Conservation (phyloP, 2,888 invertebrate species). For the Polymixis lichenea region DNA sequence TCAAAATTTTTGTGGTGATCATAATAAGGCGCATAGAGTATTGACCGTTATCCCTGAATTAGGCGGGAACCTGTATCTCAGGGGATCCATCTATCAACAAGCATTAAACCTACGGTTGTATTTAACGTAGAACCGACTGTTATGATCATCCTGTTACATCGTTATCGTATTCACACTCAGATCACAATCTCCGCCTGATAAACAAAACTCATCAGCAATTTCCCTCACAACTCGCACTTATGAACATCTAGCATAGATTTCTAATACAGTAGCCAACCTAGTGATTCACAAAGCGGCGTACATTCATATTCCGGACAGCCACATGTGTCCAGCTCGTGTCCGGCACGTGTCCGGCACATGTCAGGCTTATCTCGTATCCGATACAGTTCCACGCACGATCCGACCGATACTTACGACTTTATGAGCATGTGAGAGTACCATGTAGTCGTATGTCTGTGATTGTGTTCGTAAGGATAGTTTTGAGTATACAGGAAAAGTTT, state of each 20-base stretch:
- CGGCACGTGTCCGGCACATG: conserved; percentile 45
- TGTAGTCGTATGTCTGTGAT: conserved; percentile 8
- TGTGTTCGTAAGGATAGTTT: conserved; percentile 11
- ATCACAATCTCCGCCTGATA: background rate
- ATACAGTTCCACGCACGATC: conserved; percentile 53
- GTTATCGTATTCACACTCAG: background rate
- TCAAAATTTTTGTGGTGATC: no score
- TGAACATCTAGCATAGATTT: conserved; percentile 22
- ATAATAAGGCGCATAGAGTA: no score
- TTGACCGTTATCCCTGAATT: no score
- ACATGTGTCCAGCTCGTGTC: conserved; percentile 58
- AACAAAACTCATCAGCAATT: background rate
- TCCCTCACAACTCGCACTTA: background rate
- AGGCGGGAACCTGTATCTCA: no score
- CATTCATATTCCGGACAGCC: conserved; percentile 58
- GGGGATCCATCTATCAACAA: background rate
- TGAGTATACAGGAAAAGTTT: no score
- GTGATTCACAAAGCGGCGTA: conserved; percentile 59
- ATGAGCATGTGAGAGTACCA: conserved; percentile 8
- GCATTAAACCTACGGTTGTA: background rate
- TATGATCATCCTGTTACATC: background rate
- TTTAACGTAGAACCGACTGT: background rate
- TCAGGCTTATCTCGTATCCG: conserved; percentile 70
- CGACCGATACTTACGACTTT: conserved; percentile 34
- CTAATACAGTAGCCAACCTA: conserved; percentile 45